These are phyloP conservation scores for Gryllus bimaculatus DNA, from an alignment of 1,140 invertebrate species.

Conservation along the genomic window DNA sequence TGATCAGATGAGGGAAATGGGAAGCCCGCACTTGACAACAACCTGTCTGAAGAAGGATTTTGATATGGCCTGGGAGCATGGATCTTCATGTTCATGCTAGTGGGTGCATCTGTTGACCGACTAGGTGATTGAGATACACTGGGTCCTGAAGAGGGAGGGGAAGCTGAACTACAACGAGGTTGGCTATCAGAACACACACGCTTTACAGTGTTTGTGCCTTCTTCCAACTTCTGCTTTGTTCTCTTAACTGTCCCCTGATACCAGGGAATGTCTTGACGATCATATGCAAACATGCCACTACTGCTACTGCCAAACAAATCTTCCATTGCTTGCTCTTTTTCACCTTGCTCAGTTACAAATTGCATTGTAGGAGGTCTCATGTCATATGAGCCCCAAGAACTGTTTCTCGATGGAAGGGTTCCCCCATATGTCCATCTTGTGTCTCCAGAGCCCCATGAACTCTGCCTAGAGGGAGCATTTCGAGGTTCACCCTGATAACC, in stretches of 20 bases:
- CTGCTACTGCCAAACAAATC: constrained; percentile 29
- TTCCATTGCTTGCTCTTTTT: constrained; percentile 26
- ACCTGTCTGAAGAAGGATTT: constrained; percentile 15
- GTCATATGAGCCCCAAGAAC: constrained; percentile 66
- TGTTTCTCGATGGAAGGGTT: constrained; percentile 52
- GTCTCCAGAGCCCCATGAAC: constrained; percentile 71
- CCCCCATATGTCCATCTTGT: constrained; percentile 38
- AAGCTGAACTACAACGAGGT: background rate
- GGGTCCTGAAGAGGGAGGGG: background rate
- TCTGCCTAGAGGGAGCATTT: constrained; percentile 60
- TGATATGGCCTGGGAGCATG: constrained; percentile 17
- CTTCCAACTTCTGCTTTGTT: constrained; percentile 64
- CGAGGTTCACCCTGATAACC: constrained; percentile 38
- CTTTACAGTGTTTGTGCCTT: constrained; percentile 40
- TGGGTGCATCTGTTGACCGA: background rate
- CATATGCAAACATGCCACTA: constrained; percentile 43
- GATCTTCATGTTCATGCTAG: constrained; percentile 15
- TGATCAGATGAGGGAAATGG: constrained; percentile 11
- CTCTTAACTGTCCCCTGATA: constrained; percentile 55
- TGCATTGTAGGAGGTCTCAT: constrained; percentile 33
- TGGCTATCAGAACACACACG: constrained; percentile 40
- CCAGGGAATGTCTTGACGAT: constrained; percentile 53
- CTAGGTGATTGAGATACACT: constrained; percentile 9
- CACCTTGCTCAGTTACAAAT: constrained; percentile 24
- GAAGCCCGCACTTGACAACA: constrained; percentile 12